Evolutionary conservation across 1,140 invertebrate genomes (phyloP).

Genomic region (Coptotermes formosanus): DNA sequence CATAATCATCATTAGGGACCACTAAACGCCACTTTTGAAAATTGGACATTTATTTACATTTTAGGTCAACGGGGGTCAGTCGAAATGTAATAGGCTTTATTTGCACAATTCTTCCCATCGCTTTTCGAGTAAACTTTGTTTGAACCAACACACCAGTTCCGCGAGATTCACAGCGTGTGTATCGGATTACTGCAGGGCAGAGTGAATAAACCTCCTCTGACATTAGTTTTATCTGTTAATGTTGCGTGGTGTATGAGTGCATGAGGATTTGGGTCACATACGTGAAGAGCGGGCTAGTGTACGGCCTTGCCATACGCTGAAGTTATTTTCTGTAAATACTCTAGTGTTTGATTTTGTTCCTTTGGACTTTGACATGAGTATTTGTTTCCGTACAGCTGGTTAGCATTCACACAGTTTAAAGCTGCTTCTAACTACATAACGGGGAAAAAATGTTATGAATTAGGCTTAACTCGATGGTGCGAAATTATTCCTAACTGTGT

Average conservation of each 20-base stretch:
- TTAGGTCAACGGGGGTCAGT: background rate
- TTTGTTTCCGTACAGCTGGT: background rate
- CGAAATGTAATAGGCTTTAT: background rate
- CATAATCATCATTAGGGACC: no score
- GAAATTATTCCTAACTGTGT: no score
- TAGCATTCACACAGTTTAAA: no score
- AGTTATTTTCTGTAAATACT: background rate
- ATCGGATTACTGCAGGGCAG: background rate
- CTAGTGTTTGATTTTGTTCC: background rate
- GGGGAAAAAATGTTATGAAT: no score
- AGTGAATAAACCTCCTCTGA: background rate
- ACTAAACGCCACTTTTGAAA: background rate
- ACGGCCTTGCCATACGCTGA: background rate
- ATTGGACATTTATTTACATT: background rate
- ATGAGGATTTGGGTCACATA: background rate
- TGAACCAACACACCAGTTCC: background rate
- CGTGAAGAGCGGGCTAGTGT: background rate
- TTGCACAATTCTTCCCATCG: background rate
- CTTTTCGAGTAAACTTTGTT: background rate
- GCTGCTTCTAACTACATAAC: no score
- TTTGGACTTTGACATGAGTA: background rate
- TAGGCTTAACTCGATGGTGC: no score
- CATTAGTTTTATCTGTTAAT: constrained; percentile 10
- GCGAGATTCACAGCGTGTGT: background rate
- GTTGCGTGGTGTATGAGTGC: background rate